These are phyloP conservation scores for Neoascia interrupta DNA, from an alignment of 2,888 invertebrate genomes.

Conservation along the genomic window DNA sequence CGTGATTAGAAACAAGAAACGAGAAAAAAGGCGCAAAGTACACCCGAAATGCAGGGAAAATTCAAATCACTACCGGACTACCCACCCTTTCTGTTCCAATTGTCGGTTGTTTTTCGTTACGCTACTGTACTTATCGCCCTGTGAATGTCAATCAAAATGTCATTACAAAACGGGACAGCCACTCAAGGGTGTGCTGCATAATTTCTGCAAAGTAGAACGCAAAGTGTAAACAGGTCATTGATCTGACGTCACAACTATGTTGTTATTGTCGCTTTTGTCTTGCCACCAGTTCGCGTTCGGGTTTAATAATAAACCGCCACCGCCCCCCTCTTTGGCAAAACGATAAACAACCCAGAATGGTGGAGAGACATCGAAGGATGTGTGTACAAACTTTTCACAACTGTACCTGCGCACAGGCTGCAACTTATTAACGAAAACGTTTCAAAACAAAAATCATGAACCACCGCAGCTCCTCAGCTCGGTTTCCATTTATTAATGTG, in stretches of 20 bases:
- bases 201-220: constrained; percentile 25
- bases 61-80: too few species aligned
- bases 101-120: too few species aligned
- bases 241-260: constrained; percentile 63
- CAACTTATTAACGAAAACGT: constrained; percentile 20
- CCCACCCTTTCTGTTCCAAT: too few species aligned
- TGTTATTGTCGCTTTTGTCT: constrained; percentile 47
- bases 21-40: constrained; percentile 55
- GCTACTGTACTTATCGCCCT: too few species aligned
- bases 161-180: not conserved
- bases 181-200: not conserved
- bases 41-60: constrained; percentile 11
- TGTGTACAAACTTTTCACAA: constrained; percentile 54
- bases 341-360: constrained; percentile 6
- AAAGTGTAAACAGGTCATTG: constrained; percentile 63
- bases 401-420: constrained; percentile 61
- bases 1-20: constrained; percentile 42
- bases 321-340: constrained; percentile 5
- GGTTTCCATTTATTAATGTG: constrained; percentile 34
- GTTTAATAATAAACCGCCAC: constrained; percentile 45
- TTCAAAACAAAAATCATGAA: constrained; percentile 32
- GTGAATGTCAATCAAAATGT: constrained; percentile 2
- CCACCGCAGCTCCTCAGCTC: constrained; percentile 10
- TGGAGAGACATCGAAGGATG: constrained; percentile 16
- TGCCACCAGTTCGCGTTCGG: constrained; percentile 44